A percentile compares a stretch with the other conserved stretches of the same genome.
These are phyloP conservation scores for Andrena dorsata DNA, from an alignment of 2,888 invertebrate genomes.

Conservation along the genomic window DNA sequence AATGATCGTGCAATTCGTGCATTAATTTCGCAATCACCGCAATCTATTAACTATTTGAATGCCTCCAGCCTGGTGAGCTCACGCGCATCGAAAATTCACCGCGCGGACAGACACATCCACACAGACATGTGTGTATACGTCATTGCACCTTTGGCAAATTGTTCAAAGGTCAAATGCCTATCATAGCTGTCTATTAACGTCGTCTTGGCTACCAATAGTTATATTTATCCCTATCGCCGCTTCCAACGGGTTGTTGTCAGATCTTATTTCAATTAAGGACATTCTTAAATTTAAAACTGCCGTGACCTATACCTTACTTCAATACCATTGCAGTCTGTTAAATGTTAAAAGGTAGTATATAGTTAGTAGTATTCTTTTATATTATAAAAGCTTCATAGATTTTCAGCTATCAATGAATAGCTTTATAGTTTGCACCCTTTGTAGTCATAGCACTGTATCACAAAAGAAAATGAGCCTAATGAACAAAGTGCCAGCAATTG, in stretches of 20 bases:
- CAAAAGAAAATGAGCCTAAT: too few species aligned
- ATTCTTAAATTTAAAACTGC: not conserved
- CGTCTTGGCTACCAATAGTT: conserved; percentile 39
- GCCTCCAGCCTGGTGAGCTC: conserved; percentile 26
- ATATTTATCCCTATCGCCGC: conserved; percentile 55
- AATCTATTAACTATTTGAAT: conserved; percentile 18
- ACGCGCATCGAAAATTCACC: not conserved
- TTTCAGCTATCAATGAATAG: too few species aligned
- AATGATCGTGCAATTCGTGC: conserved; percentile 4
- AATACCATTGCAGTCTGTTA: too few species aligned
- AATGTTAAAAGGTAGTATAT: too few species aligned
- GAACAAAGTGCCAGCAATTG: too few species aligned
- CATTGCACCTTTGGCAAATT: conserved; percentile 55
- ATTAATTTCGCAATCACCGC: conserved; percentile 21
- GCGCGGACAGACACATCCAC: not conserved
- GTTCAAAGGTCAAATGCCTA: conserved; percentile 66
- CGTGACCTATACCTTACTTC: too few species aligned
- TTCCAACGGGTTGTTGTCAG: conserved; percentile 19
- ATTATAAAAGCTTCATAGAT: too few species aligned
- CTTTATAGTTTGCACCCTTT: too few species aligned
- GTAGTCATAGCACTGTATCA: too few species aligned
- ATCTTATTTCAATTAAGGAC: conserved; percentile 20
- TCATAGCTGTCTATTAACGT: conserved; percentile 53
- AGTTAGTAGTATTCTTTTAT: too few species aligned
- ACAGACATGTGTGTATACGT: not conserved